Percentiles rank a stretch among this genome's conserved stretches.
These are phyloP conservation scores for Dreissena rostriformis DNA, from an alignment of 1,140 invertebrate genomes.

Conservation along the genomic window DNA sequence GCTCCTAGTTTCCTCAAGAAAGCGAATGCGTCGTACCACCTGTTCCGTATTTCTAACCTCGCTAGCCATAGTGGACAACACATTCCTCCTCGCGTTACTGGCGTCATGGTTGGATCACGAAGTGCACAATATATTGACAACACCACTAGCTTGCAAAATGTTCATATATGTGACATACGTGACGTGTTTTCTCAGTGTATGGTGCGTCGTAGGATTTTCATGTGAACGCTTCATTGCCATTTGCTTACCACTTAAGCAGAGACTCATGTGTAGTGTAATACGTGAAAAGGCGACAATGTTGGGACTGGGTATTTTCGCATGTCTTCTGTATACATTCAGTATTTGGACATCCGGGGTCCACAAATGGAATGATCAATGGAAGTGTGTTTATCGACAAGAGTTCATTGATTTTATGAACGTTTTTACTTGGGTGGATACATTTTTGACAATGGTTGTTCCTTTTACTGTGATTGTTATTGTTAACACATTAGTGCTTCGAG, in stretches of 20 bases:
- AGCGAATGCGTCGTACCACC: slow-evolving; percentile 1
- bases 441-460: slow-evolving; percentile 83
- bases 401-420: slow-evolving; percentile 80
- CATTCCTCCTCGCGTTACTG: slow-evolving; percentile 7
- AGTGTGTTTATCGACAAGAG: slow-evolving; percentile 20
- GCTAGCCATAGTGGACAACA: slow-evolving; percentile 12
- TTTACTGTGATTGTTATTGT: slow-evolving; percentile 83
- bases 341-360: slow-evolving; percentile 41
- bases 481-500: slow-evolving; percentile 78
- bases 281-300: slow-evolving; percentile 47
- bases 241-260: slow-evolving; percentile 70
- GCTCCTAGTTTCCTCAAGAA: slow-evolving; percentile 11
- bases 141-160: slow-evolving; percentile 64
- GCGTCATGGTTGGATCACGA: slow-evolving; percentile 27
- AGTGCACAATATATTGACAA: not conserved
- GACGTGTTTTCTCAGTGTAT: slow-evolving; percentile 72
- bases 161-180: slow-evolving; percentile 69
- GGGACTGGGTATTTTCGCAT: slow-evolving; percentile 47
- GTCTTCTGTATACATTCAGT: too few relatives aligned
- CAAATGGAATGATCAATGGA: too few relatives aligned
- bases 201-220: slow-evolving; percentile 75
- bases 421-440: slow-evolving; percentile 83
- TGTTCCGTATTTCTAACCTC: slow-evolving; percentile 34
- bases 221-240: slow-evolving; percentile 77
- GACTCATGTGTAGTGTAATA: slow-evolving; percentile 64